Percentiles rank a stretch among this genome's conserved stretches.
These are phyloP conservation scores for Ictalurus punctatus DNA, from an alignment of 2,113 vertebrate genomes.

Conservation along the genomic window DNA sequence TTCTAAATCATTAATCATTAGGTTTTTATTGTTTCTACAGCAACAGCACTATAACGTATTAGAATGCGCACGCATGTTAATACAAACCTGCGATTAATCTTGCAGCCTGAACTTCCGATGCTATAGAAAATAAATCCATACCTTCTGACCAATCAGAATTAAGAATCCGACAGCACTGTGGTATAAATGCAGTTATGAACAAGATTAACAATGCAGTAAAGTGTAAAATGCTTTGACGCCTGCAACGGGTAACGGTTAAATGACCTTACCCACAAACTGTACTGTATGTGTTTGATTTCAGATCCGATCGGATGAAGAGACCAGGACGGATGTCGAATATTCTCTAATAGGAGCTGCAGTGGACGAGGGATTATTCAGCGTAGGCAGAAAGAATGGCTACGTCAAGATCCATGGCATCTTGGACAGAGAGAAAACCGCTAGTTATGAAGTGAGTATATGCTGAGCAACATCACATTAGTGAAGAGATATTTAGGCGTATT, in stretches of 20 bases:
- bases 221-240: background rate
- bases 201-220: background rate
- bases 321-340: conserved; percentile 70
- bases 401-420: conserved; percentile 80
- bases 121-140: background rate
- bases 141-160: background rate
- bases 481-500: no score
- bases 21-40: background rate
- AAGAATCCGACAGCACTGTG: background rate
- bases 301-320: conserved; percentile 87
- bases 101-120: background rate
- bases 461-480: background rate
- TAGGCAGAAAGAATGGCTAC: conserved; percentile 73
- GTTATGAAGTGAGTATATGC: conserved; percentile 61
- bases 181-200: background rate
- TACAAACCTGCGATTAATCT: background rate
- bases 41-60: no score
- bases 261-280: background rate
- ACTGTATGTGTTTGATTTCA: conserved; percentile 58
- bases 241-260: background rate
- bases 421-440: conserved; percentile 76
- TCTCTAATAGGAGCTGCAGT: conserved; percentile 80
- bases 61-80: no score
- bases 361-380: conserved; percentile 72
- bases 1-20: background rate